These are phyloP conservation scores for Lepeophtheirus nordmannii DNA, from an alignment of 2,888 invertebrate genomes.

Conservation along the genomic window DNA sequence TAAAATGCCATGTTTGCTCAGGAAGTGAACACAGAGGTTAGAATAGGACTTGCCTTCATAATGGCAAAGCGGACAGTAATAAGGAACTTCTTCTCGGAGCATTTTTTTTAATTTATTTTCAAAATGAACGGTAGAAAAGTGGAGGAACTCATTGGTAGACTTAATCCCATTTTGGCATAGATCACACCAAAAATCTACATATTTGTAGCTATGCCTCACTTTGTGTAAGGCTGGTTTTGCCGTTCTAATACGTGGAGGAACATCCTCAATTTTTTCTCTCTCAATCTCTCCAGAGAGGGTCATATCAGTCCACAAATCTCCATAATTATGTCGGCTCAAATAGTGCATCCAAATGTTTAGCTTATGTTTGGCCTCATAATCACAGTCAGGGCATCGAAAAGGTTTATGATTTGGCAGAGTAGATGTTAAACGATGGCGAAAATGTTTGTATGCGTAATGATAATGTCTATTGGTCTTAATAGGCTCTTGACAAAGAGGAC, in stretches of 20 bases:
- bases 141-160: neutral
- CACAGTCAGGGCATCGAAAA: slow-evolving; percentile 18
- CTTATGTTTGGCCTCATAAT: slow-evolving; percentile 18
- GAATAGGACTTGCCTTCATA: slow-evolving; percentile 3
- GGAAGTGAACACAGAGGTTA: slow-evolving; percentile 15
- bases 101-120: slow-evolving; percentile 5
- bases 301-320: slow-evolving; percentile 12
- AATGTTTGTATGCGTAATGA: slow-evolving; percentile 22
- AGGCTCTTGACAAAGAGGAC: slow-evolving; percentile 6
- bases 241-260: neutral
- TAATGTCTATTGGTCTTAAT: neutral
- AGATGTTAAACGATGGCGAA: neutral
- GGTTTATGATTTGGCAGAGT: slow-evolving; percentile 9
- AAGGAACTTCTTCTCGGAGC: slow-evolving; percentile 1
- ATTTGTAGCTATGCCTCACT: neutral
- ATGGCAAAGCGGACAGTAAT: slow-evolving; percentile 15
- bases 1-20: slow-evolving; percentile 14
- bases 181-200: slow-evolving; percentile 20
- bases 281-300: neutral
- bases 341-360: slow-evolving; percentile 21
- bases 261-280: neutral
- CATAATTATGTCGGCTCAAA: slow-evolving; percentile 13
- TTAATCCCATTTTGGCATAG: slow-evolving; percentile 17
- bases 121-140: slow-evolving; percentile 19
- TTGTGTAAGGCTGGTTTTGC: neutral